Conservation (phyloP, 1,140 invertebrate species). For the Lanistes nyassanus region DNA sequence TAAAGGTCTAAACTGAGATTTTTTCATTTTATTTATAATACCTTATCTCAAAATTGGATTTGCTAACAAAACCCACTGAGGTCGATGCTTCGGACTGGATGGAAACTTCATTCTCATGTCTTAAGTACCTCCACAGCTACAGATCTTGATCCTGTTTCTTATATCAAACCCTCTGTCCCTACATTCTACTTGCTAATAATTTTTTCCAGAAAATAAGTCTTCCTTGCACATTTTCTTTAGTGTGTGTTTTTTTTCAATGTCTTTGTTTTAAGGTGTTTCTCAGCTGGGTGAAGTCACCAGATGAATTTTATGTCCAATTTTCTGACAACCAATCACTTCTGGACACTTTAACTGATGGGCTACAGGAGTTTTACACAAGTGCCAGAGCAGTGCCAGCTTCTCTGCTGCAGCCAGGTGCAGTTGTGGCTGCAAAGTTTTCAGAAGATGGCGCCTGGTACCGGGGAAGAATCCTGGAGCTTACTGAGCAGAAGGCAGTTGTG, state of each 20-base stretch:
- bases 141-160: too few species aligned
- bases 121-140: too few species aligned
- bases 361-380: conserved; percentile 51
- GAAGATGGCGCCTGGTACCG: conserved; percentile 81
- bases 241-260: background rate
- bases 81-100: too few species aligned
- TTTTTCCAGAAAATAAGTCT: too few species aligned
- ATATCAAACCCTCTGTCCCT: too few species aligned
- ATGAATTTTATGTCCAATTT: conserved; percentile 69
- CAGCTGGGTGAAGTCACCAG: conserved; percentile 62
- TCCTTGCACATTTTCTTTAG: too few species aligned
- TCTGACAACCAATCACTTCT: conserved; percentile 61
- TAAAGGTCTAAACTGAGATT: too few species aligned
- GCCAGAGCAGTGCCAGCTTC: conserved; percentile 16
- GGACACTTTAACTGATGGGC: conserved; percentile 63
- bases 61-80: too few species aligned
- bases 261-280: conserved; percentile 39
- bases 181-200: too few species aligned
- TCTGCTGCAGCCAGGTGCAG: conserved; percentile 44
- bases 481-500: conserved; percentile 72
- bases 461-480: conserved; percentile 75
- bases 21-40: too few species aligned
- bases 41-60: too few species aligned
- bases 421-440: conserved; percentile 79
- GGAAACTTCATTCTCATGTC: too few species aligned